A percentile compares a stretch with the other conserved stretches of the same genome.
Conservation (phyloP, 2,113 vertebrate genomes). For the Hemiprocne comata region DNA sequence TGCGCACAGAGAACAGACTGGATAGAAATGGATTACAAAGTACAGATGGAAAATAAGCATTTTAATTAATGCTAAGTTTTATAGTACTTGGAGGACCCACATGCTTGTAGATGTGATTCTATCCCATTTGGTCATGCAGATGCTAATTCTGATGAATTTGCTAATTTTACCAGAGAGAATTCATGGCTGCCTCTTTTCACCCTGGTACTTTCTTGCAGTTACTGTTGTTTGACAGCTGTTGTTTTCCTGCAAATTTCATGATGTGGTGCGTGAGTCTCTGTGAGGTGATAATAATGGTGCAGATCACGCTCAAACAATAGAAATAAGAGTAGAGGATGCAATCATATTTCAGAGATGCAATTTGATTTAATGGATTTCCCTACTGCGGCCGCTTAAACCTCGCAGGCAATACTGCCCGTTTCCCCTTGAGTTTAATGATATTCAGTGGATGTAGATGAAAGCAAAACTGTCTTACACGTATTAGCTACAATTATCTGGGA, state of each 20-base stretch:
- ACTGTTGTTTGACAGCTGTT: slow-evolving; percentile 69
- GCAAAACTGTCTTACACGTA: neutral
- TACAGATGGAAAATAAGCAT: slow-evolving; percentile 54
- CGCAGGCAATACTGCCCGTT: neutral
- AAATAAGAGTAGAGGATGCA: neutral
- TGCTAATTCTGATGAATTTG: slow-evolving; percentile 51
- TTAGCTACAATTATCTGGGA: neutral
- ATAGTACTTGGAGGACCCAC: slow-evolving; percentile 23
- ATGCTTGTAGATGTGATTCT: slow-evolving; percentile 2
- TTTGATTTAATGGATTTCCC: neutral
- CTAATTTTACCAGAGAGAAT: slow-evolving; percentile 54
- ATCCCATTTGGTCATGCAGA: slow-evolving; percentile 26
- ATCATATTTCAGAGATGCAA: neutral
- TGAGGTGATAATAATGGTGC: slow-evolving; percentile 46
- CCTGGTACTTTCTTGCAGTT: slow-evolving; percentile 42
- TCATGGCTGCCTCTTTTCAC: slow-evolving; percentile 37
- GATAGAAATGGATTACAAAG: neutral
- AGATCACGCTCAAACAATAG: neutral
- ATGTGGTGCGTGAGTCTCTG: neutral
- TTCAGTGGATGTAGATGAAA: neutral
- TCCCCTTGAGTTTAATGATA: neutral
- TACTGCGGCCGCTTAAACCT: neutral
- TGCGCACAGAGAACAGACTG: neutral
- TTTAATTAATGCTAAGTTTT: slow-evolving; percentile 69
- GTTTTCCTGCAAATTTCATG: slow-evolving; percentile 68